Conservation (phyloP, 2,113 vertebrate species). For the Rousettus leschenaultii region DNA sequence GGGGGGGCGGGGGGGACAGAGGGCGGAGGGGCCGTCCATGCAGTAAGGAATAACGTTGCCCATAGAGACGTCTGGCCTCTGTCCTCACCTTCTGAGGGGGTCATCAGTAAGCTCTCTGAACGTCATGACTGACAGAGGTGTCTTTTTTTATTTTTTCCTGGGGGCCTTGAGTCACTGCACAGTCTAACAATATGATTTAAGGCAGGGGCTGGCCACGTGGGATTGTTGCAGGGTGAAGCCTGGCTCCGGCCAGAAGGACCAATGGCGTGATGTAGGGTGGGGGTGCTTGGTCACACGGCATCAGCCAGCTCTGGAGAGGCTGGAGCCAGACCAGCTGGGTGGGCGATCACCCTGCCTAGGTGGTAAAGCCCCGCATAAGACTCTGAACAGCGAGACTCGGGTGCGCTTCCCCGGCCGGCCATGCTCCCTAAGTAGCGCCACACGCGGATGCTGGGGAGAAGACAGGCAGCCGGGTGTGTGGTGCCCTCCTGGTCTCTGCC, state of each 20-base stretch:
- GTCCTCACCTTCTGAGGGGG: neutral
- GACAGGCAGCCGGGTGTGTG: neutral
- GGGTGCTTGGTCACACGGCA: neutral
- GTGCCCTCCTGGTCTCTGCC: neutral
- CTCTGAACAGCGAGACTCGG: neutral
- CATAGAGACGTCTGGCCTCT: neutral
- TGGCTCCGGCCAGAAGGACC: neutral
- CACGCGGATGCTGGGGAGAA: accelerated
- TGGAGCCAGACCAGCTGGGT: neutral
- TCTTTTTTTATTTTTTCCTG: neutral
- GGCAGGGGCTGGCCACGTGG: neutral
- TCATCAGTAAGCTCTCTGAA: neutral
- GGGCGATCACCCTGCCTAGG: accelerated
- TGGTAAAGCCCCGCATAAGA: accelerated
- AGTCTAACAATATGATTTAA: neutral
- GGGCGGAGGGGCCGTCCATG: neutral
- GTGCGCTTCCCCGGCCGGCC: neutral
- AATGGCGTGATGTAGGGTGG: neutral
- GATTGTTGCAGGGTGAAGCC: neutral
- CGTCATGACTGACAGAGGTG: neutral
- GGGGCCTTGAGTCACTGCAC: neutral
- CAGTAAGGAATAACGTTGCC: neutral
- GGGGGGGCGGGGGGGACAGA: neutral
- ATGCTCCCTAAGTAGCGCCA: accelerated
- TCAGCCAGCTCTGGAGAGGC: neutral